These are phyloP conservation scores for Sphaerophoria taeniata DNA, from an alignment of 2,888 invertebrate species.

Conservation along the genomic window DNA sequence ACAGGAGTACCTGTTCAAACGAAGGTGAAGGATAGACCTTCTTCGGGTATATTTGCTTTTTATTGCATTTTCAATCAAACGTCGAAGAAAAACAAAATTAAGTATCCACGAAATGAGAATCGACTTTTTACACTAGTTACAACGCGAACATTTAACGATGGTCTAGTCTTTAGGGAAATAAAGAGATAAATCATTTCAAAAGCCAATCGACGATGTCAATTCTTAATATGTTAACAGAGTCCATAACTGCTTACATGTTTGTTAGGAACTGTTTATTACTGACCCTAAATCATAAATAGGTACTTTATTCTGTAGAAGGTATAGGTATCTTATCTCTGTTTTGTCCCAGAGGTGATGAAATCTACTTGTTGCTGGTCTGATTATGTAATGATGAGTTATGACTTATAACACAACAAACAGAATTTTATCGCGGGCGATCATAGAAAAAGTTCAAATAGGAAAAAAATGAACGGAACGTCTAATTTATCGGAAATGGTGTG, in stretches of 20 bases:
- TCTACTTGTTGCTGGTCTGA: conserved; percentile 23
- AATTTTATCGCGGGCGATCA: conserved; percentile 5
- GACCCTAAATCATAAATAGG: conserved; percentile 21
- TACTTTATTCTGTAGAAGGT: conserved; percentile 23
- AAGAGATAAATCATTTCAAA: conserved; percentile 14
- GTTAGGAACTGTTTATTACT: conserved; percentile 44
- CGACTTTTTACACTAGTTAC: neutral
- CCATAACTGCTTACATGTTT: conserved; percentile 19
- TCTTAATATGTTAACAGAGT: conserved; percentile 13
- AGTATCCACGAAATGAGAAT: too few relatives aligned
- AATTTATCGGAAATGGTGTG: conserved; percentile 57
- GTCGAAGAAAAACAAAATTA: too few relatives aligned
- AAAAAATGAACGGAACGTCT: conserved; percentile 28
- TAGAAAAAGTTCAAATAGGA: neutral
- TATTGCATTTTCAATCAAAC: too few relatives aligned
- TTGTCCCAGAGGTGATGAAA: conserved; percentile 23
- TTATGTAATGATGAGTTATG: conserved; percentile 5
- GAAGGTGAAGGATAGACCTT: too few relatives aligned
- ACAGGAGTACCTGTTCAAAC: too few relatives aligned
- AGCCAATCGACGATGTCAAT: conserved; percentile 3
- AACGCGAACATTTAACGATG: conserved; percentile 6
- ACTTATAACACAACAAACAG: conserved; percentile 35
- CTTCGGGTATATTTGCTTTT: too few relatives aligned
- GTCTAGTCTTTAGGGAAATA: conserved; percentile 7
- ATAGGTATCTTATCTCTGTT: conserved; percentile 47